These are phyloP conservation scores for Mactra quadrangularis DNA, from an alignment of 1,140 invertebrate species.

Conservation along the genomic window DNA sequence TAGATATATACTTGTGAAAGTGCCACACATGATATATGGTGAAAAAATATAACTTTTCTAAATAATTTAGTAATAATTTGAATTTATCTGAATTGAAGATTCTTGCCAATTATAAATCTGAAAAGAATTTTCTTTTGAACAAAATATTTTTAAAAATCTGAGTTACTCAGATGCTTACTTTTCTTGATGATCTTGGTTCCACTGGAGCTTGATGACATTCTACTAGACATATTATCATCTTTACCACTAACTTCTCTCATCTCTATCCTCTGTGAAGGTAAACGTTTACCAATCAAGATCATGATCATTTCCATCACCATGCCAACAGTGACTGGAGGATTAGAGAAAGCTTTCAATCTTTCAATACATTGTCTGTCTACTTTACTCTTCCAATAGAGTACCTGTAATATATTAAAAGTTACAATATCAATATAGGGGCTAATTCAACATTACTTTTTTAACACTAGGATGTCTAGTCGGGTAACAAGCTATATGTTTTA, in stretches of 20 bases:
- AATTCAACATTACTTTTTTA: too few species aligned
- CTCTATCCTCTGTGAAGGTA: conserved; percentile 79
- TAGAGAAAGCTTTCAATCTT: conserved; percentile 78
- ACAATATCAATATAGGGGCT: too few species aligned
- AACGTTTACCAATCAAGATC: conserved; percentile 82
- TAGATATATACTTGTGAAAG: too few species aligned
- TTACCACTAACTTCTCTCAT: conserved; percentile 63
- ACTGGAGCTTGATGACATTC: conserved; percentile 81
- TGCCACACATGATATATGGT: too few species aligned
- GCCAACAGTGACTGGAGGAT: conserved; percentile 81
- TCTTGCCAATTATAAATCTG: too few species aligned
- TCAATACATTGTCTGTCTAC: conserved; percentile 83
- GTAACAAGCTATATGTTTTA: too few species aligned
- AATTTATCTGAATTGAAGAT: too few species aligned
- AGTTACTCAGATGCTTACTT: conserved; percentile 68
- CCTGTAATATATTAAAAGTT: too few species aligned
- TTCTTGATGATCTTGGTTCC: conserved; percentile 79
- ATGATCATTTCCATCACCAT: conserved; percentile 84
- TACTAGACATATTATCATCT: conserved; percentile 79
- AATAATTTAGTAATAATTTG: too few species aligned
- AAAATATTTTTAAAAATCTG: conserved; percentile 11
- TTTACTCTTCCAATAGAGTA: conserved; percentile 81
- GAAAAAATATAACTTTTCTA: too few species aligned
- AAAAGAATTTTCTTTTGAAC: too few species aligned
- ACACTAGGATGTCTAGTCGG: too few species aligned